These are phyloP conservation scores for Neolamprologus cancellatus DNA, from an alignment of 2,113 vertebrate species.

Conservation along the genomic window DNA sequence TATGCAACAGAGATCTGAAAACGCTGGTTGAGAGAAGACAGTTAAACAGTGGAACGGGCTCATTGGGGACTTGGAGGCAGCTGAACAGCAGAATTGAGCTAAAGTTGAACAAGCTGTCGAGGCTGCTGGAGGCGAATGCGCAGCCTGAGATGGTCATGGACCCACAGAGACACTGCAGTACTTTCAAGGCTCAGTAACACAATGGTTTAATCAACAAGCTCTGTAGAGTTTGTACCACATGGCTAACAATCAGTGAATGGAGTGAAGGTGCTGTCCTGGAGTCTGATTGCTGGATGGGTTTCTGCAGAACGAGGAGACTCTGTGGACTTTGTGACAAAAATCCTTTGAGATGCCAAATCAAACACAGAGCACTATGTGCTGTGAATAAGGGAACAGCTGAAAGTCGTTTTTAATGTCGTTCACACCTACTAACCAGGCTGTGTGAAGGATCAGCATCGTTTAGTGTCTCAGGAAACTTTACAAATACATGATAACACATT, in stretches of 20 bases:
- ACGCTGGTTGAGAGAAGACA: not conserved
- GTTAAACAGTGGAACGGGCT: not conserved
- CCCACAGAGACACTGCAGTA: not conserved
- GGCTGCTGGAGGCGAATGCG: accelerated
- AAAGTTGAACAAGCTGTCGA: not conserved
- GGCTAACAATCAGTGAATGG: not conserved
- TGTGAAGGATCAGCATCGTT: accelerated
- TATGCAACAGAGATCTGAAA: not conserved
- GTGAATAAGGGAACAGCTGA: not conserved
- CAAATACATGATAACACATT: not conserved
- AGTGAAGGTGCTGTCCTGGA: accelerated
- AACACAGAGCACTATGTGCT: not conserved
- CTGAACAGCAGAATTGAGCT: accelerated
- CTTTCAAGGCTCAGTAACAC: not conserved
- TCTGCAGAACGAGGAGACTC: not conserved
- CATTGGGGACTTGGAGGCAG: not conserved
- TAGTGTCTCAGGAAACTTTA: not conserved
- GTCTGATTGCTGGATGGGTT: not conserved
- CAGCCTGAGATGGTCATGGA: not conserved
- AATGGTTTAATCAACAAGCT: not conserved
- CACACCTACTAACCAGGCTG: not conserved
- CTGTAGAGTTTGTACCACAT: not conserved
- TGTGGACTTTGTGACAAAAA: not conserved
- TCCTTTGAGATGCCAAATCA: not conserved
- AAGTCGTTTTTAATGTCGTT: accelerated